Evolutionary conservation across 2,888 invertebrate genomes (phyloP).

Genomic region (Acrobasis consociella): DNA sequence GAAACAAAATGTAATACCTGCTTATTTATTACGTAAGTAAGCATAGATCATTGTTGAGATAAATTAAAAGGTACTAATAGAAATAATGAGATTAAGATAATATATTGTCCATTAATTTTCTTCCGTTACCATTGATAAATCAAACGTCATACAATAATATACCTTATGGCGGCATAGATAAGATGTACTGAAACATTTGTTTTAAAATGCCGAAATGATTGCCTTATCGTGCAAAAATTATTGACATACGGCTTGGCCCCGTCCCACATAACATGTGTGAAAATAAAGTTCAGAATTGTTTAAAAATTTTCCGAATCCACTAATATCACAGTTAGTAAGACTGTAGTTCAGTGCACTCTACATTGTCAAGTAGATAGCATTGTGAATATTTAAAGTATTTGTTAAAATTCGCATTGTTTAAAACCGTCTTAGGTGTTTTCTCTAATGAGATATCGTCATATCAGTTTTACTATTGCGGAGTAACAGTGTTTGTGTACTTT

Average conservation of each 20-base stretch:
- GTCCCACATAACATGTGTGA: slow-evolving; percentile 8
- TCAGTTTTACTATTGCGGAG: no score
- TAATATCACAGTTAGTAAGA: neutral
- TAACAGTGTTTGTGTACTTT: no score
- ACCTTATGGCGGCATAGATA: neutral
- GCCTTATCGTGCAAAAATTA: slow-evolving; percentile 21
- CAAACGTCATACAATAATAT: neutral
- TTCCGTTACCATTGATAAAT: neutral
- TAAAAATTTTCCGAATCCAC: neutral
- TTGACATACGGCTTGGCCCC: slow-evolving; percentile 7
- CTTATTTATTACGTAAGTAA: no score
- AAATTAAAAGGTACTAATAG: slow-evolving; percentile 25
- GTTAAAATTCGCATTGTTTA: neutral
- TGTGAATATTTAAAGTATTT: neutral
- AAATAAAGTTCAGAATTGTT: slow-evolving; percentile 16
- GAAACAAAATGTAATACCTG: no score
- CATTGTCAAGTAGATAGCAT: neutral
- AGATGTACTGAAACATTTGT: neutral
- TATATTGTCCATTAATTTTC: neutral
- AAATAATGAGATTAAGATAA: slow-evolving; percentile 3
- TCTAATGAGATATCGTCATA: no score
- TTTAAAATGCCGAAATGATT: slow-evolving; percentile 24
- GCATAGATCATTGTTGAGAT: slow-evolving; percentile 4
- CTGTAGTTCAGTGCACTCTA: slow-evolving; percentile 13
- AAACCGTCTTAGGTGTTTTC: neutral